Evolutionary conservation across 1,140 invertebrate genomes (phyloP), one percentile per base, ranked within the genome.

Genomic region (Drosophila sp.): DNA sequence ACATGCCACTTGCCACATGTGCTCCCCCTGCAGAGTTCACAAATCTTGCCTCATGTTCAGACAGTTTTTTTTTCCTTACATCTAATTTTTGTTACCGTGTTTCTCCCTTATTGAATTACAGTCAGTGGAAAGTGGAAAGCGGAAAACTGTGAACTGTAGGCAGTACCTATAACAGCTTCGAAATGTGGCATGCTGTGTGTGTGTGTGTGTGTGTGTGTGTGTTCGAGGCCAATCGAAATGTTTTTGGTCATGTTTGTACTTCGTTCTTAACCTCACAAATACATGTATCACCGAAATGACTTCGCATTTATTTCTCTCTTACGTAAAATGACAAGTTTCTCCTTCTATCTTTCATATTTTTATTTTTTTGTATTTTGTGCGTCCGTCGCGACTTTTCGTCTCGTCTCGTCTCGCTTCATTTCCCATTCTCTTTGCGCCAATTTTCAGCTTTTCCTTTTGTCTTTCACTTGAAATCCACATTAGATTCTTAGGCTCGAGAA

Each of bases 391-490:
- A 62, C 46, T 51, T 40, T 48, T 34, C 16, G 27, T 48, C 41
- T 61, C 2, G n/a, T 11, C 36, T 34, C 16, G 27, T 48, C 41
- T 61, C 2, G n/a, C 7, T 29, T 25, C 3, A 14, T 32, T 38
- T 36, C 32, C 11, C 13, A 21, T 48, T 54, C 8, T 41, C 9
- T 53, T 43, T 32, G 27, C 43, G 14, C 59, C 32, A 34, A 13
- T 61, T 57, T 34, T 46, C 7, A n/a, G 61, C 21, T 40, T 21
- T 29, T 32, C 8, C 41, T 46, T 81, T 70, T 69, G 50, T 43
- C 41, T 59, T 32, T 67, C 65, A 36, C 66, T 67, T 78, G 71
- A 46, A 72, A 80, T 80, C 72, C 77, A 59, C 75, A 76, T 78
- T 83, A 72, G 70, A 50, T 2, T 51, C 50, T 32, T 34, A 53